Conservation (phyloP, 1,140 invertebrate genomes). For the Rhynchophorus ferrugineus region DNA sequence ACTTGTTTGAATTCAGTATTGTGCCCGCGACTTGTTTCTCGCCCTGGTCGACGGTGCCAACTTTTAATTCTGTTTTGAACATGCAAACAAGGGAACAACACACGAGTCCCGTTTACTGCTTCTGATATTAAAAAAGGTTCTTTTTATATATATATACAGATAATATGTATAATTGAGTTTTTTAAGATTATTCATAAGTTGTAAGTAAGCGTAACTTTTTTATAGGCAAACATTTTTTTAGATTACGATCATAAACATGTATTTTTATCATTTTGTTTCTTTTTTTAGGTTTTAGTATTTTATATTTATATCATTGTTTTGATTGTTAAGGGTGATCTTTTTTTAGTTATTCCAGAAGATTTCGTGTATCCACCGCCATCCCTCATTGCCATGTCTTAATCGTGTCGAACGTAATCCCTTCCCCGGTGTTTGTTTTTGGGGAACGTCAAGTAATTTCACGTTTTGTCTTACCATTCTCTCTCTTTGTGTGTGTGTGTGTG, state of each 20-base stretch:
- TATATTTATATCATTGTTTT: constrained; percentile 25
- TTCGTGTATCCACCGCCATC: not conserved
- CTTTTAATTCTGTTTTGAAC: too few relatives aligned
- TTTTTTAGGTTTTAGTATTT: constrained; percentile 30
- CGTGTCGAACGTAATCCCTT: too few relatives aligned
- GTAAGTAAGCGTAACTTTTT: constrained; percentile 27
- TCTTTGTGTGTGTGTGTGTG: too few relatives aligned
- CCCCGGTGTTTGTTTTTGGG: too few relatives aligned
- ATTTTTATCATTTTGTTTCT: constrained; percentile 29
- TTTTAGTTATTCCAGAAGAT: constrained; percentile 19
- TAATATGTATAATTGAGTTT: not conserved
- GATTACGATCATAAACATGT: constrained; percentile 24
- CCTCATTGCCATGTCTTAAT: too few relatives aligned
- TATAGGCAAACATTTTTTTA: constrained; percentile 28
- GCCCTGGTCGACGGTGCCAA: too few relatives aligned
- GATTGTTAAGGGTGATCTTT: constrained; percentile 21
- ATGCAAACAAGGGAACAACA: not conserved
- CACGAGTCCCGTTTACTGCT: too few relatives aligned
- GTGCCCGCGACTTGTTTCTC: too few relatives aligned
- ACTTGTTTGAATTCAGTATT: too few relatives aligned
- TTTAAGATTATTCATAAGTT: constrained; percentile 15
- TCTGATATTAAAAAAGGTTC: not conserved
- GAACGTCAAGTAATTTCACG: too few relatives aligned
- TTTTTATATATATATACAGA: not conserved
- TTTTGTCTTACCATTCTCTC: too few relatives aligned